Conservation (phyloP, 2,888 invertebrate species). For the Drosophila affinis region DNA sequence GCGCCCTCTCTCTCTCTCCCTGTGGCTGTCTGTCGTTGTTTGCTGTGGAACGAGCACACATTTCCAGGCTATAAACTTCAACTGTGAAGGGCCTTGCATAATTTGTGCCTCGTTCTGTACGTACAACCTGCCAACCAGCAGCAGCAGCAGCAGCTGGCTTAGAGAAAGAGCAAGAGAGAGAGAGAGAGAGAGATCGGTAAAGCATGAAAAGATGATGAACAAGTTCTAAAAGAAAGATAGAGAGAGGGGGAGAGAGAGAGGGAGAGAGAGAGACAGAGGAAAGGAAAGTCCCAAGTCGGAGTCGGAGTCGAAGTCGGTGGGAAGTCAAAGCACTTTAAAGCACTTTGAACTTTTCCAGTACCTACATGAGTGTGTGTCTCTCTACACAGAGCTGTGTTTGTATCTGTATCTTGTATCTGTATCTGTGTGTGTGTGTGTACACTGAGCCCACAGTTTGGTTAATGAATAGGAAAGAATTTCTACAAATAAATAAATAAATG, state of each 20-base stretch:
- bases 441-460: slow-evolving; percentile 40
- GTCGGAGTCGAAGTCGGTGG: slow-evolving; percentile 52
- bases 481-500: slow-evolving; percentile 47
- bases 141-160: slow-evolving; percentile 8
- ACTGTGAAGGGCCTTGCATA: slow-evolving; percentile 46
- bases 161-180: background rate
- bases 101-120: slow-evolving; percentile 28
- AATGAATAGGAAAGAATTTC: slow-evolving; percentile 54
- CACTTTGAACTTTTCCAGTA: slow-evolving; percentile 70
- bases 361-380: slow-evolving; percentile 21
- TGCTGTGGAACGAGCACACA: background rate
- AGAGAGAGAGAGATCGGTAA: background rate
- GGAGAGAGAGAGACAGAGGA: slow-evolving; percentile 11
- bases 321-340: slow-evolving; percentile 77
- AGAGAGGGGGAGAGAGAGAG: background rate
- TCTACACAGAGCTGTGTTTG: slow-evolving; percentile 20
- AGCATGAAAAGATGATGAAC: slow-evolving; percentile 63
- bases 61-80: slow-evolving; percentile 29
- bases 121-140: slow-evolving; percentile 31
- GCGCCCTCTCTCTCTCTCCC: background rate
- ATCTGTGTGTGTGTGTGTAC: slow-evolving; percentile 49
- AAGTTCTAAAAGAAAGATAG: slow-evolving; percentile 51
- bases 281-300: slow-evolving; percentile 30
- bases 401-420: slow-evolving; percentile 11
- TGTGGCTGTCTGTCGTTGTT: background rate